phyloP scores from a whole-genome alignment of 2,888 invertebrate genomes.

The Andrena haemorrhoa region DNA sequence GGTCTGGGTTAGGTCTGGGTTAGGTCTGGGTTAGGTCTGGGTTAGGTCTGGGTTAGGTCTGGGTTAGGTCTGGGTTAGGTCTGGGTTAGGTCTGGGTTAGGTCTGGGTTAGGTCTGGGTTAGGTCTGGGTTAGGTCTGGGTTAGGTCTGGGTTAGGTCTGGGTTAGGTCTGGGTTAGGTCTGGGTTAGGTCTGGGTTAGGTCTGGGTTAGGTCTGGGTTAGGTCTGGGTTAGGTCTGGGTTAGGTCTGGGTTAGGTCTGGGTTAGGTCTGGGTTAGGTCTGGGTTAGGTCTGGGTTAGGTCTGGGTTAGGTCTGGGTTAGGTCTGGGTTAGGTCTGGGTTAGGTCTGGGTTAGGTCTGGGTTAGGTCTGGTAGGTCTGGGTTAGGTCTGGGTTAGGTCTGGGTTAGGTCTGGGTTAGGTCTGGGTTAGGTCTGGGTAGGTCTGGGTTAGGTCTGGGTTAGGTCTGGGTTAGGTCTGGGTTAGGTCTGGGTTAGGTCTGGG shows the following conservation, averaged over 20 bases:
- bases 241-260: constrained; percentile 12
- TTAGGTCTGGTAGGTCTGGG: constrained; percentile 11
- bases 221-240: constrained; percentile 12
- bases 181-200: constrained; percentile 11
- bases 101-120: constrained; percentile 1
- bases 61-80: not conserved
- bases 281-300: constrained; percentile 12
- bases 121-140: constrained; percentile 1
- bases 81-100: constrained; percentile 1
- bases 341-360: constrained; percentile 11
- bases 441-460: constrained; percentile 12
- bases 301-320: constrained; percentile 12
- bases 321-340: constrained; percentile 10
- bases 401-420: constrained; percentile 12
- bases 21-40: not conserved
- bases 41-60: not conserved
- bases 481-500: constrained; percentile 12
- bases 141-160: constrained; percentile 1
- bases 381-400: constrained; percentile 12
- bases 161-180: constrained; percentile 7
- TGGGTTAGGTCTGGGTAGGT: constrained; percentile 11
- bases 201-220: constrained; percentile 10
- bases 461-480: constrained; percentile 11
- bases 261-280: constrained; percentile 12
- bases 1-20: not conserved